phyloP scores from a whole-genome alignment of 2,888 invertebrate genomes.

The Stenurella melanura region DNA sequence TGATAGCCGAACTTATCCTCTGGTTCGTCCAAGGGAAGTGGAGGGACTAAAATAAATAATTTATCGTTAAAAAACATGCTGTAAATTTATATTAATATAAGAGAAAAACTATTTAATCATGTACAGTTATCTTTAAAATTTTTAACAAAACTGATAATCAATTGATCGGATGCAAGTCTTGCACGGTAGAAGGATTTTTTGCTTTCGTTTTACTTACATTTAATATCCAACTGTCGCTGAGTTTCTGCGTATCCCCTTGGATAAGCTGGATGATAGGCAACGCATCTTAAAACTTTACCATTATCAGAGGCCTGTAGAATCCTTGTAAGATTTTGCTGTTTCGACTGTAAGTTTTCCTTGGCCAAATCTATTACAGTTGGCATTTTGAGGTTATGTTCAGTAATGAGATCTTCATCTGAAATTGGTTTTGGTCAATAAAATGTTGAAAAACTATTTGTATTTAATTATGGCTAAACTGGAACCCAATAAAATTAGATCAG shows the following conservation, averaged over 20 bases:
- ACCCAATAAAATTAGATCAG: too few relatives aligned
- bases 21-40: constrained; percentile 77
- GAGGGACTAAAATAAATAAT: constrained; percentile 77
- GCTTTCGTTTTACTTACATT: constrained; percentile 76
- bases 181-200: too few relatives aligned
- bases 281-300: constrained; percentile 79
- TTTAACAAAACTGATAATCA: too few relatives aligned
- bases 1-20: constrained; percentile 84
- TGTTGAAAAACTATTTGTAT: too few relatives aligned
- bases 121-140: too few relatives aligned
- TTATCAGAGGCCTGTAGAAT: constrained; percentile 80
- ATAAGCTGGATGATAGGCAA: constrained; percentile 81
- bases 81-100: too few relatives aligned
- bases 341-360: constrained; percentile 78
- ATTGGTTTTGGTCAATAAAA: not conserved
- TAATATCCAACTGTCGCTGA: constrained; percentile 75
- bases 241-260: constrained; percentile 68
- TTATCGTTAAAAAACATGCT: not conserved
- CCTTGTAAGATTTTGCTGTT: constrained; percentile 80
- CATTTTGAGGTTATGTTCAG: constrained; percentile 74
- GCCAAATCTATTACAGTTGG: constrained; percentile 75
- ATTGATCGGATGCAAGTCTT: too few relatives aligned
- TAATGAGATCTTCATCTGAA: constrained; percentile 79
- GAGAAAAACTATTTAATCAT: too few relatives aligned
- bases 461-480: too few relatives aligned